Base-by-base conservation (phyloP, 2,888 invertebrate genomes). In the Pristionchus arcanus region DNA sequence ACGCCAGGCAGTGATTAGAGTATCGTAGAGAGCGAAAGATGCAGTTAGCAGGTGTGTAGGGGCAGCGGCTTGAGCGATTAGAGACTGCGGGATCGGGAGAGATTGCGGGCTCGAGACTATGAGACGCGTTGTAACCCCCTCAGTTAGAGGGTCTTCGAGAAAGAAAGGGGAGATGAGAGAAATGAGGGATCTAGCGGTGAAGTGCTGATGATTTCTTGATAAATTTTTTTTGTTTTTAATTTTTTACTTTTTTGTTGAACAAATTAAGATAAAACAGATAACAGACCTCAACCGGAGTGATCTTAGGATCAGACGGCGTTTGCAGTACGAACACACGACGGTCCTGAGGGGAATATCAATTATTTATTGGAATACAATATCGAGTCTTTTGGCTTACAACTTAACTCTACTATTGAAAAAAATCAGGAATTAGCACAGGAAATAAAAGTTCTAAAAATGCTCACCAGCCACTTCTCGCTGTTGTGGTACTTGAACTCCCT, bases 321-420 rank as follows among this genome's bases (percentile, higher is more conserved):
- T 95, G 95, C 86, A 95, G 94, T 77, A 95, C 95, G 91, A 95
- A 95, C n/a, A 95, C 94, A 15, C 95, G 94, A n/a, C 95, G 94
- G 90, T 95, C 95, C 95, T 95, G 90, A n/a, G n/a, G n/a, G n/a
- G n/a, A n/a, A 83, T n/a, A n/a, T n/a, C n/a, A n/a, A n/a, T n/a
- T n/a, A n/a, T n/a, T n/a, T n/a, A n/a, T n/a, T n/a, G n/a, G n/a
- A n/a, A n/a, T n/a, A n/a, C n/a, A n/a, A n/a, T n/a, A n/a, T n/a
- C n/a, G n/a, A n/a, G n/a, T n/a, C n/a, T n/a, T n/a, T n/a, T n/a
- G n/a, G n/a, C n/a, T n/a, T n/a, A n/a, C n/a, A n/a, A n/a, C n/a
- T n/a, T n/a, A n/a, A n/a, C n/a, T n/a, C n/a, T n/a, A n/a, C n/a
- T n/a, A n/a, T n/a, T n/a, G n/a, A n/a, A n/a, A n/a, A n/a, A n/a